Evolutionary conservation across 2,888 invertebrate species (phyloP).

Genomic region (Dermolepida albohirtum): DNA sequence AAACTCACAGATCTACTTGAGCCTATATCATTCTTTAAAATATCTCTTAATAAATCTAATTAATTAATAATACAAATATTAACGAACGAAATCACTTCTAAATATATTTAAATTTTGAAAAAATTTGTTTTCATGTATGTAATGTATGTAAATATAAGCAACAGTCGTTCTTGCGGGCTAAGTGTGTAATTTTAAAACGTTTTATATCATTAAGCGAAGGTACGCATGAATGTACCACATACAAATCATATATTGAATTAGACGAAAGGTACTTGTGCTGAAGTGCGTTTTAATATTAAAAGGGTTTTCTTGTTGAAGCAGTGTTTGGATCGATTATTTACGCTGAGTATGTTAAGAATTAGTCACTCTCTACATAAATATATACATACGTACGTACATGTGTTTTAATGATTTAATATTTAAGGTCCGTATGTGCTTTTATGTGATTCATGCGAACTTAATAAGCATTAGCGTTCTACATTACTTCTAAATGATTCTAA

Average conservation of each 20-base stretch:
- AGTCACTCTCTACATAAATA: not conserved
- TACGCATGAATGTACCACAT: constrained; percentile 2
- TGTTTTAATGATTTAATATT: constrained; percentile 3
- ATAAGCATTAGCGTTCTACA: not conserved
- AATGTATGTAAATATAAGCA: too few relatives aligned
- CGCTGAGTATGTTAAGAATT: constrained; percentile 11
- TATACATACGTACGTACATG: not conserved
- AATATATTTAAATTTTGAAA: too few relatives aligned
- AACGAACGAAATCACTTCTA: too few relatives aligned
- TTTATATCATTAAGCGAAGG: constrained; percentile 6
- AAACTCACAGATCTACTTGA: too few relatives aligned
- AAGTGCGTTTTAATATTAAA: constrained; percentile 21
- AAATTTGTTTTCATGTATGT: too few relatives aligned
- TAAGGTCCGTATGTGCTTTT: constrained; percentile 8
- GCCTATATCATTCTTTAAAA: too few relatives aligned
- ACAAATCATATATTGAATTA: constrained; percentile 14
- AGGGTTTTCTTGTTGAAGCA: constrained; percentile 13
- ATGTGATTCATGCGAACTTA: constrained; percentile 15
- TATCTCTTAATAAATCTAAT: too few relatives aligned
- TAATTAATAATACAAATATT: too few relatives aligned
- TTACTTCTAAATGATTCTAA: too few relatives aligned
- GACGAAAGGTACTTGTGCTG: constrained; percentile 3
- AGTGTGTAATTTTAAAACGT: constrained; percentile 14
- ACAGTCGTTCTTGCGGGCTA: too few relatives aligned
- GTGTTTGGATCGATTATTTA: constrained; percentile 19